phyloP scores from a whole-genome alignment of 2,113 vertebrate genomes.

The Ciconia boyciana region DNA sequence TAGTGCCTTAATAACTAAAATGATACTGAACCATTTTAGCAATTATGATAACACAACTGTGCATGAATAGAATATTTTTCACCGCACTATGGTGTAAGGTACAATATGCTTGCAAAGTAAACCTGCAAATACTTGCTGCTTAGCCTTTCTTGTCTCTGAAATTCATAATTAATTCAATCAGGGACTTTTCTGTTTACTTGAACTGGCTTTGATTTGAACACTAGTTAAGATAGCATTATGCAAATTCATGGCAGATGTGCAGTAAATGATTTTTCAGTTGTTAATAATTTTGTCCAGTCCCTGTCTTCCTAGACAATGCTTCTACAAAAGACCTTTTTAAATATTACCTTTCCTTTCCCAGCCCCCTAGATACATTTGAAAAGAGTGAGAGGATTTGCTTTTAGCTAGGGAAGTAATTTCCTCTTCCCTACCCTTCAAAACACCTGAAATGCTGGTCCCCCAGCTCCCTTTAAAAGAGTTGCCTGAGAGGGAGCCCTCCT shows the following conservation, averaged over 20 bases:
- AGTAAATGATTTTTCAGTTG: neutral
- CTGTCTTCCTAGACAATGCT: neutral
- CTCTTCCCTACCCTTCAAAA: neutral
- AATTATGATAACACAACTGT: constrained; percentile 7
- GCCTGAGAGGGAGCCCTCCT: neutral
- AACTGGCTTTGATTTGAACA: constrained; percentile 28
- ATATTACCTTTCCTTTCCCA: neutral
- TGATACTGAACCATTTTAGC: constrained; percentile 13
- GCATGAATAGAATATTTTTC: constrained; percentile 35
- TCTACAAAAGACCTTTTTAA: neutral
- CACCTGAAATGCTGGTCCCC: neutral
- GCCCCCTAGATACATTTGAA: neutral
- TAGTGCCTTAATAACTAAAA: constrained; percentile 42
- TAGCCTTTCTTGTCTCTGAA: neutral
- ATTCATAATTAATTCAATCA: neutral
- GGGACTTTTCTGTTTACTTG: neutral
- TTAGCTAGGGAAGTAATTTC: neutral
- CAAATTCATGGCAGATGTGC: neutral
- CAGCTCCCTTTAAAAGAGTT: neutral
- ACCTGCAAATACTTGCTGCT: neutral
- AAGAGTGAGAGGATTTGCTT: neutral
- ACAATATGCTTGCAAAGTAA: neutral
- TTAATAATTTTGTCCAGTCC: neutral
- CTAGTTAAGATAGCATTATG: neutral
- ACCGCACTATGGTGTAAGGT: neutral